Evolutionary conservation across 1,140 invertebrate species (phyloP).

Genomic region (Hylaeus volcanicus): DNA sequence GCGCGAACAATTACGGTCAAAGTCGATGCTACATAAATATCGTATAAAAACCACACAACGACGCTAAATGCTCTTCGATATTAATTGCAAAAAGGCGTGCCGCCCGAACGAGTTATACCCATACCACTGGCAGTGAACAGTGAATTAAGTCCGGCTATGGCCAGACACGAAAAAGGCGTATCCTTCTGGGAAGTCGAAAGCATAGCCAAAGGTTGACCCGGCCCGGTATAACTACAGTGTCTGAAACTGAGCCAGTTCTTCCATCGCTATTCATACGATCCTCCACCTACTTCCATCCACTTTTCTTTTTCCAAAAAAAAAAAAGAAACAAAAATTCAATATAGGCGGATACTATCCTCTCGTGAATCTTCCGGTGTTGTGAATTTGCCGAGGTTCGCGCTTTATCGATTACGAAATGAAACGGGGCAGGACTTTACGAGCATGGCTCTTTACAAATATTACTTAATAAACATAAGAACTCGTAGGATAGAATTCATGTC

Average conservation of each 20-base stretch:
- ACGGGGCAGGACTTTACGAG: not conserved
- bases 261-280: slow-evolving; percentile 18
- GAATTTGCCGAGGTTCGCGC: not conserved
- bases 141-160: slow-evolving; percentile 60
- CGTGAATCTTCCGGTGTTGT: not conserved
- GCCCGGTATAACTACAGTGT: slow-evolving; percentile 50
- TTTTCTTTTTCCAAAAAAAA: not conserved
- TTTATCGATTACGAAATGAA: not conserved
- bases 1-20: no score
- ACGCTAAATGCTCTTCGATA: slow-evolving; percentile 33
- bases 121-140: slow-evolving; percentile 39
- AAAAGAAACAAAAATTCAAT: not conserved
- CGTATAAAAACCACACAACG: slow-evolving; percentile 10
- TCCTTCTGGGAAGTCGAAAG: slow-evolving; percentile 52
- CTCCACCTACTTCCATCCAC: not conserved
- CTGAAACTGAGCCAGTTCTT: slow-evolving; percentile 56
- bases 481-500: no score
- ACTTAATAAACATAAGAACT: no score
- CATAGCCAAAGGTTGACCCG: slow-evolving; percentile 48
- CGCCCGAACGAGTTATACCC: slow-evolving; percentile 21
- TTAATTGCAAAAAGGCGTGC: slow-evolving; percentile 60
- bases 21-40: not conserved
- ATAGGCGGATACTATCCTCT: no score
- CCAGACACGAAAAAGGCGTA: slow-evolving; percentile 63
- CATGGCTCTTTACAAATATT: no score